Percentiles rank a stretch among this genome's conserved stretches.
Conservation (phyloP, 2,113 vertebrate genomes). For the Chloebia gouldiae region DNA sequence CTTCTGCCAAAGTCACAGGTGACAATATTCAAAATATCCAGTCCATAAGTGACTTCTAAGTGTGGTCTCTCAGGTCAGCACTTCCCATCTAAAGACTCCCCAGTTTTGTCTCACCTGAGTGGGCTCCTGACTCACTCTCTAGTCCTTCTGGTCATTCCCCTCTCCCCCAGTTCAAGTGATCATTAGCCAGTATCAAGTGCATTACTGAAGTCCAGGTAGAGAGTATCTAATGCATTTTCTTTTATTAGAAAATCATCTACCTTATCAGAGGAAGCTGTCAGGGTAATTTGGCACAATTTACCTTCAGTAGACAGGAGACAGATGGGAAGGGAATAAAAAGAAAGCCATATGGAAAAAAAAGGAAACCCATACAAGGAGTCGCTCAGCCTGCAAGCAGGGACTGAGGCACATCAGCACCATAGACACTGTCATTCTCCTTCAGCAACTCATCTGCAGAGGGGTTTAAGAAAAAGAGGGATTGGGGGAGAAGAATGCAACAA, state of each 20-base stretch:
- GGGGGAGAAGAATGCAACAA: neutral
- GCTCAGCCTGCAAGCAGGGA: neutral
- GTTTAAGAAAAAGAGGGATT: neutral
- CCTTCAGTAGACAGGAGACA: neutral
- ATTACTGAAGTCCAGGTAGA: neutral
- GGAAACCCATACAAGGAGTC: neutral
- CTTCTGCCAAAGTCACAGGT: neutral
- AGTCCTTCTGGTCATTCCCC: neutral
- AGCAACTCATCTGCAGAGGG: neutral
- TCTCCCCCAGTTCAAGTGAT: neutral
- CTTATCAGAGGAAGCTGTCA: neutral
- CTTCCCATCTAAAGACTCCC: neutral
- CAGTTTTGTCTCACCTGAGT: neutral
- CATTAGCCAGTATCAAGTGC: neutral
- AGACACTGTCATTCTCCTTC: neutral
- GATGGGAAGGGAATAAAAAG: neutral
- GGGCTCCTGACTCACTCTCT: neutral
- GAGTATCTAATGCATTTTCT: neutral
- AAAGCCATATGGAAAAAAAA: neutral
- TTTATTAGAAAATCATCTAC: neutral
- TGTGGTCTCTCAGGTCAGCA: neutral
- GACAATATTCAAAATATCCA: neutral
- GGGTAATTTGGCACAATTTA: neutral
- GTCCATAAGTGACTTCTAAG: neutral
- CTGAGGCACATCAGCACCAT: accelerated